Evolutionary conservation across 1,140 invertebrate species (phyloP).

Genomic region (Charaxes varanes): DNA sequence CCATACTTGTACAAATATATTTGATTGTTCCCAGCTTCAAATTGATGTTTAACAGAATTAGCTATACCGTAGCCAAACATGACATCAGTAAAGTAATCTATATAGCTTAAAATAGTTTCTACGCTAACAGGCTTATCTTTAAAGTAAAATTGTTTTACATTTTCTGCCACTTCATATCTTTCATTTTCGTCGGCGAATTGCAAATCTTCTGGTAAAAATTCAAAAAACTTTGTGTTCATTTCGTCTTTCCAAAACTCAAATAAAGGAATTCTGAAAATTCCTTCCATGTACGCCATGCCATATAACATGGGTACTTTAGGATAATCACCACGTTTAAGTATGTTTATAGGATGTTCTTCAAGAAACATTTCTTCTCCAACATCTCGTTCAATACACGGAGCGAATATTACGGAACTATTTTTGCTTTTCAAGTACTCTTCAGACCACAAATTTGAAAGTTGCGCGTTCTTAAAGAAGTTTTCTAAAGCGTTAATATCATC

Average conservation of each 20-base stretch:
- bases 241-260: conserved; percentile 24
- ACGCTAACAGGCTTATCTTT: conserved; percentile 13
- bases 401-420: conserved; percentile 20
- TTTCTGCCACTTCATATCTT: conserved; percentile 11
- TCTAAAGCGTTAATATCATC: conserved; percentile 29
- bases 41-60: conserved; percentile 14
- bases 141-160: conserved; percentile 30
- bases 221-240: conserved; percentile 30
- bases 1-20: conserved; percentile 23
- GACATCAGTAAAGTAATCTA: conserved; percentile 22
- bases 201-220: conserved; percentile 26
- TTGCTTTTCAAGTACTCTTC: conserved; percentile 6
- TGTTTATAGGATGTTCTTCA: conserved; percentile 23
- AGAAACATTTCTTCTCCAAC: conserved; percentile 24
- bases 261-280: conserved; percentile 12
- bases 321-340: conserved; percentile 30
- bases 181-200: conserved; percentile 16
- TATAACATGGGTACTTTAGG: conserved; percentile 28
- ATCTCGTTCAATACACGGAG: conserved; percentile 33
- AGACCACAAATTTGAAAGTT: conserved; percentile 13
- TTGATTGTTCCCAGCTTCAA: conserved; percentile 20
- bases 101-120: conserved; percentile 11
- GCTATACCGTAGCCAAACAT: conserved; percentile 17
- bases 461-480: conserved; percentile 27
- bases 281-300: conserved; percentile 34